These are phyloP conservation scores for Meghimatium bilineatum DNA, from an alignment of 2,888 invertebrate species.

Conservation along the genomic window DNA sequence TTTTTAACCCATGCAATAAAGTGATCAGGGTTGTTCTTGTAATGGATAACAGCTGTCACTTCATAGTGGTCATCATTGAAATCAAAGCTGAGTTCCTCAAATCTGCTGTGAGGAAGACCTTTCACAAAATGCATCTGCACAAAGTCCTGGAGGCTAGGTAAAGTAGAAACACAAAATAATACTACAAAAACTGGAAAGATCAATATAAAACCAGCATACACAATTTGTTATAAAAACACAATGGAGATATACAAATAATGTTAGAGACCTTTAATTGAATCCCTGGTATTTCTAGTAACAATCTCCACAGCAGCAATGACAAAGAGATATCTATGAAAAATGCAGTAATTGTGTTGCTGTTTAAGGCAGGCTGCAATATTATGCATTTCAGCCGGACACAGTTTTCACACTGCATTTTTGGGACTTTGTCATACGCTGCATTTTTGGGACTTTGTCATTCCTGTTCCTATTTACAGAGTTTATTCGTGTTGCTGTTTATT, in stretches of 20 bases:
- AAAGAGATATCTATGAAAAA: no score
- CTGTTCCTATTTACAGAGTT: no score
- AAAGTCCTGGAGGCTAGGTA: conserved; percentile 64
- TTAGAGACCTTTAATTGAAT: background rate
- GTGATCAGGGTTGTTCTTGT: conserved; percentile 72
- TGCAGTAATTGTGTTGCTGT: no score
- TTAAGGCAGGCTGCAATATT: no score
- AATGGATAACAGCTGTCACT: conserved; percentile 73
- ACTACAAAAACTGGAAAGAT: background rate
- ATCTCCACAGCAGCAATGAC: no score
- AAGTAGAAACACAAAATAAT: background rate
- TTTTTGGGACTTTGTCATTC: no score
- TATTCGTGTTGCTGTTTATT: no score
- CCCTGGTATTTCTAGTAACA: background rate
- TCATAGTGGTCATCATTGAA: conserved; percentile 59
- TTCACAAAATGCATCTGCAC: conserved; percentile 73
- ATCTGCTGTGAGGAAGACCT: conserved; percentile 63
- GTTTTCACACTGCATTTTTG: no score
- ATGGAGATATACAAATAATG: background rate
- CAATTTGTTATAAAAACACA: background rate
- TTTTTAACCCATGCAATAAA: conserved; percentile 74
- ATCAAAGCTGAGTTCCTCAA: conserved; percentile 63
- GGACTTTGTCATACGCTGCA: no score
- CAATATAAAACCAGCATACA: background rate
- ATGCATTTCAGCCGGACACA: no score